Conservation (phyloP, 2,797 vertebrate species). For the Huso huso region DNA sequence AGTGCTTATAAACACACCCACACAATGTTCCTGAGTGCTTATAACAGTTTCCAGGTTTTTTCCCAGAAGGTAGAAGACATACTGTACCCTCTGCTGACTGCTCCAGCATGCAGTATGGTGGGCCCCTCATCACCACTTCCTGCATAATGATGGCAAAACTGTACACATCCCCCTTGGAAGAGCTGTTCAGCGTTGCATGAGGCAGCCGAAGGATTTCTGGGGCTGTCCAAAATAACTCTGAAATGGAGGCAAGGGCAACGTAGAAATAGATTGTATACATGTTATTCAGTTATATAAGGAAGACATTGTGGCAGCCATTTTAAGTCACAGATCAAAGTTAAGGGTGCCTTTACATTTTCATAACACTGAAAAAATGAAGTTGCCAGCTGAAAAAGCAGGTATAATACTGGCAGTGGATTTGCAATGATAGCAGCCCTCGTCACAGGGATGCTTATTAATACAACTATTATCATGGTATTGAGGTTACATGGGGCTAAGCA, state of each 20-base stretch:
- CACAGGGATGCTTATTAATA: too few relatives aligned
- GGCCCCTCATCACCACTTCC: constrained; percentile 60
- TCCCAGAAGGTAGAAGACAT: not conserved
- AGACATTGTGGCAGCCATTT: too few relatives aligned
- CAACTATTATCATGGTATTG: too few relatives aligned
- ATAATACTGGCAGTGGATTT: too few relatives aligned
- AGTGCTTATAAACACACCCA: not conserved
- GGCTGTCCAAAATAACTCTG: constrained; percentile 66
- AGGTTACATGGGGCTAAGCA: too few relatives aligned
- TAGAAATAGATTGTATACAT: not conserved
- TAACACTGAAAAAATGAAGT: too few relatives aligned
- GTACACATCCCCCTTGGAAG: constrained; percentile 51
- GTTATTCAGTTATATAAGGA: too few relatives aligned
- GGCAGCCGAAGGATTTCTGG: constrained; percentile 57
- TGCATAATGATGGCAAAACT: constrained; percentile 70
- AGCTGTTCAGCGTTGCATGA: constrained; percentile 39
- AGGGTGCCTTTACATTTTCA: too few relatives aligned
- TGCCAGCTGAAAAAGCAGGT: too few relatives aligned
- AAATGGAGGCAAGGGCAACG: not conserved
- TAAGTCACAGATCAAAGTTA: too few relatives aligned
- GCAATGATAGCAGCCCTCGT: too few relatives aligned
- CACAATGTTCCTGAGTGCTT: not conserved
- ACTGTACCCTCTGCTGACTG: constrained; percentile 43
- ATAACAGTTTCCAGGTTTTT: too few relatives aligned
- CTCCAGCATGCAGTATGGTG: constrained; percentile 65